Conservation (phyloP, 1,140 invertebrate genomes). For the Argopecten irradians region DNA sequence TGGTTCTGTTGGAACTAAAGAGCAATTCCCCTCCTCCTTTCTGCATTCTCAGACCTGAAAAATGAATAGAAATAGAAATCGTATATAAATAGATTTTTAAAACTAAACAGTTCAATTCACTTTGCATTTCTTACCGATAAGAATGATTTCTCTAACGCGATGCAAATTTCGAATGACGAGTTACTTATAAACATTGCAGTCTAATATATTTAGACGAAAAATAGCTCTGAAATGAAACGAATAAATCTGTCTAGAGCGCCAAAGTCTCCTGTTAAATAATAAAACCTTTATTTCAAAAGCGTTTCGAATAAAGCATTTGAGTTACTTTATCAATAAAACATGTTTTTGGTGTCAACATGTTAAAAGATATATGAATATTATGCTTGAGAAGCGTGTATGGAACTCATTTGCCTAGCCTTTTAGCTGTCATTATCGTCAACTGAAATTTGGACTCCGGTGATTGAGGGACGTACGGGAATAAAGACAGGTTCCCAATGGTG, state of each 20-base stretch:
- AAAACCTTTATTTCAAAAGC: neutral
- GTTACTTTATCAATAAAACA: neutral
- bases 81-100: neutral
- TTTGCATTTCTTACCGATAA: neutral
- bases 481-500: neutral
- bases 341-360: neutral
- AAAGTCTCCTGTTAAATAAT: neutral
- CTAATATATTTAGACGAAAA: neutral
- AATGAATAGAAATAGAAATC: slow-evolving; percentile 14
- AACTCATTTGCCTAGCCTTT: neutral
- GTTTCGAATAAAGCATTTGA: neutral
- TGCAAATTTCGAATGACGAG: neutral
- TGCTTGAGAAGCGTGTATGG: neutral
- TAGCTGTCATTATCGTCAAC: neutral
- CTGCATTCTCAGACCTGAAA: neutral
- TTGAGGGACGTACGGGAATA: neutral
- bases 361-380: neutral
- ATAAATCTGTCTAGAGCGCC: neutral
- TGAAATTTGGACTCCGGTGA: neutral
- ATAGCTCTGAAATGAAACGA: neutral
- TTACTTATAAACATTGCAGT: neutral
- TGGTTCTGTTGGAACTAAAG: neutral
- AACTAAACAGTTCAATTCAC: neutral
- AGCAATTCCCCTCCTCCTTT: neutral
- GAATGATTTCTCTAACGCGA: neutral